Evolutionary conservation across 2,888 invertebrate species (phyloP), one percentile per base, ranked within the genome.

Genomic region (Pristionchus exspectatus): DNA sequence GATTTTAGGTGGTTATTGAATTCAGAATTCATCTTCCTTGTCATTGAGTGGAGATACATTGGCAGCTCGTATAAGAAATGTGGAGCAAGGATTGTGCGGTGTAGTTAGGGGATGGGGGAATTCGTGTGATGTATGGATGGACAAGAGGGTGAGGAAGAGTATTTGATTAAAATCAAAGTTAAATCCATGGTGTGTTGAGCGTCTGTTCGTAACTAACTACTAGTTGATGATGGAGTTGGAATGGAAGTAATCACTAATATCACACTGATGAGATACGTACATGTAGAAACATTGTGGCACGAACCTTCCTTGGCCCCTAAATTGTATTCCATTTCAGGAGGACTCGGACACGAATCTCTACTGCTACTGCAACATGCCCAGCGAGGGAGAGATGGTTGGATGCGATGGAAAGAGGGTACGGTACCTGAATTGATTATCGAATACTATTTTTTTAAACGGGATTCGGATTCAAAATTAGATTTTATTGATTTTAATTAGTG

Each of bases 311-410:
- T 7, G 63, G 63, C 9, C 63, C 21, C 21, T 63, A 63, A 63
- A 21, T 24, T 24, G 12, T 27, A 16, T 72, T 33, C 4, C 33
- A 33, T 30, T 72, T 21, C 44, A 89, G 83, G 89, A 89, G 30
- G 88, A 88, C 12, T 16, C 24, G n/a, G 89, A 89, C 38, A 66
- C 59, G 44, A 83, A 63, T 12, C 81, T 30, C 30, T 89, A 89
- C 83, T 89, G 89, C 89, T 89, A 89, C 83, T 89, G 89, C 83
- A 33, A 63, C 18, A 14, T 66, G 66, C 89, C 89, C 21, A 98
- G 98, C 0, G 98, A 98, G 95, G 98, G 98, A 0, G 98, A 98
- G 95, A 99, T 99, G 99, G 98, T 99, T 81, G 99, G 98, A 91
- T 99, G 99, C 96, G 99, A 99, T 96, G 98, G 98, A 95, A 97